Conservation (phyloP, 2,113 vertebrate genomes). For the Peucedramus taeniatus region DNA sequence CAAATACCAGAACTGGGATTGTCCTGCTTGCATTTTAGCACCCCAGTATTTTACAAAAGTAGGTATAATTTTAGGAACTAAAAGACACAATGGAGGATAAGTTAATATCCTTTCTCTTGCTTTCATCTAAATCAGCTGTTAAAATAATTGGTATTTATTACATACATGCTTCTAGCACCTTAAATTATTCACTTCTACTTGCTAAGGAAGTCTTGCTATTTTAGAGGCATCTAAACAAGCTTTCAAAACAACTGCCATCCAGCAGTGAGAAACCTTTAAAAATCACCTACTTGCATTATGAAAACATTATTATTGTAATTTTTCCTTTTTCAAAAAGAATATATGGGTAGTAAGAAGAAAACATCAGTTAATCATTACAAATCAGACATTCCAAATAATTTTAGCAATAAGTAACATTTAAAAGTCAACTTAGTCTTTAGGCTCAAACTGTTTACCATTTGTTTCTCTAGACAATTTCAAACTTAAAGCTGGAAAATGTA, state of each 20-base stretch:
- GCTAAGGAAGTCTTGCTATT: neutral
- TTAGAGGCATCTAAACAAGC: conserved; percentile 11
- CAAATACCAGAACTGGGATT: neutral
- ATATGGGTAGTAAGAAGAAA: conserved; percentile 10
- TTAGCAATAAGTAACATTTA: conserved; percentile 43
- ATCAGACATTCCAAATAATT: conserved; percentile 46
- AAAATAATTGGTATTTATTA: conserved; percentile 10
- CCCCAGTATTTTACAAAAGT: neutral
- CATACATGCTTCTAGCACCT: neutral
- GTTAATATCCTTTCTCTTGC: neutral
- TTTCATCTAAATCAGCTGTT: neutral
- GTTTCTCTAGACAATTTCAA: conserved; percentile 14
- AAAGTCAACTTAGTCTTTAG: conserved; percentile 18
- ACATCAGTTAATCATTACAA: conserved; percentile 27
- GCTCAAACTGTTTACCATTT: conserved; percentile 28
- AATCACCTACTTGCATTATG: neutral
- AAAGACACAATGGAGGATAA: neutral
- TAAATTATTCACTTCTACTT: neutral
- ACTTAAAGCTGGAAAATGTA: neutral
- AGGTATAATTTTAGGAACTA: neutral
- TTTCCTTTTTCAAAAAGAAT: neutral
- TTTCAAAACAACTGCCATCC: neutral
- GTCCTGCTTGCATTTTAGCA: neutral
- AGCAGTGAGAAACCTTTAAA: conserved; percentile 13
- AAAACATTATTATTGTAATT: neutral